Conservation (phyloP, 2,888 invertebrate species). For the Scaptodrosophila latifasciaeformis region DNA sequence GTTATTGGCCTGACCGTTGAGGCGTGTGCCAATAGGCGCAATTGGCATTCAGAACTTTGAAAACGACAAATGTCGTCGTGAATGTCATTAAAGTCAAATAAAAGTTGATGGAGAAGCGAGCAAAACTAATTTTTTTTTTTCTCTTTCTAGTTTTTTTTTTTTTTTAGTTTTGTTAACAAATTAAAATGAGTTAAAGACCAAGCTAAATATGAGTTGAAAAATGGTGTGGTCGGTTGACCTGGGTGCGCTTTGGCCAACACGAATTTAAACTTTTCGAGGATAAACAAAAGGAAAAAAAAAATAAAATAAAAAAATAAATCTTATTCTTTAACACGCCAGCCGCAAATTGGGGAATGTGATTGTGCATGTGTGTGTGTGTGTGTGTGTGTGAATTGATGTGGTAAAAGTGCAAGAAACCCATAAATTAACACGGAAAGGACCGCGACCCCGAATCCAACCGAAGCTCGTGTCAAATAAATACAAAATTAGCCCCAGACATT, state of each 20-base stretch:
- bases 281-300: conserved; percentile 15
- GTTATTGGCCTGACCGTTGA: conserved; percentile 10
- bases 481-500: conserved; percentile 66
- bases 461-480: conserved; percentile 68
- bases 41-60: conserved; percentile 39
- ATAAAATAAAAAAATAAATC: too few species aligned
- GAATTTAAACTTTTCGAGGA: conserved; percentile 50
- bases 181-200: too few species aligned
- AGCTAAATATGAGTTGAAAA: too few species aligned
- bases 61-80: conserved; percentile 31
- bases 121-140: conserved; percentile 29
- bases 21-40: conserved; percentile 33
- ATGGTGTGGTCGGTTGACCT: conserved; percentile 14
- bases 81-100: conserved; percentile 41
- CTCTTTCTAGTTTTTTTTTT: too few species aligned
- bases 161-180: too few species aligned
- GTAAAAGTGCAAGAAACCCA: conserved; percentile 62
- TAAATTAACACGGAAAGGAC: conserved; percentile 39
- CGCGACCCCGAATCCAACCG: conserved; percentile 1
- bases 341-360: not conserved
- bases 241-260: conserved; percentile 44
- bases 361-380: not conserved
- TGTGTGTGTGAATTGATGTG: conserved; percentile 37
- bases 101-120: too few species aligned
- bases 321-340: not conserved